Base-by-base conservation (phyloP, 2,888 invertebrate species). In the Metalampra italica region DNA sequence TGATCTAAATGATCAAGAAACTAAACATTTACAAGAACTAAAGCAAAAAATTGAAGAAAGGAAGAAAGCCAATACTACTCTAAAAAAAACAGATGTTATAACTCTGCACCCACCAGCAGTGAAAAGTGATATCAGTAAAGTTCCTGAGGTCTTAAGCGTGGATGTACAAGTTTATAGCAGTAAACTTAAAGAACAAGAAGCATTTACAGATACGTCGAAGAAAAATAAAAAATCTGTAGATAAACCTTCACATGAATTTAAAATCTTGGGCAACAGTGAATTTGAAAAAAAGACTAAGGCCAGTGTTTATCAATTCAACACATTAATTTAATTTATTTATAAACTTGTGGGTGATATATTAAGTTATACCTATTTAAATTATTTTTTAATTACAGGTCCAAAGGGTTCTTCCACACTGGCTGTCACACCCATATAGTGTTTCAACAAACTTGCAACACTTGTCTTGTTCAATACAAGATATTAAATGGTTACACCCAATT, bases 401-500 rank as follows among this genome's bases (percentile, higher is more conserved):
- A 67, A 89, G 96, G 75, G 92, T 96, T 7, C 82, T 98, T 42
- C 98, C 98, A 0, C 90, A 94, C 56, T 98, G 98, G 98, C 78
- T 98, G 34, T 92, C 95, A 1, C 91, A 95, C 71, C 96, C 98
- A 3, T 92, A 92, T 39, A 80, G 94, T 44, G 92, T 98, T 49
- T 92, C 95, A n/a, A 92, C 93, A 12, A 92, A 94, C 71, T 85
- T 96, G 44, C 90, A 92, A 66, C 84, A 91, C 50, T 75, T 91
- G 37, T 78, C 87, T 46, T 82, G 81, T 53, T 82, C 82, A 67
- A 84, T 92, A 41, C 90, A 92, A 11, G 85, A 92, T 36, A 81
- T 93, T 45, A 69, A 84, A 46, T 92, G 91, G 62, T 78, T 98
- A n/a, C 92, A 95, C 62, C 71, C 81, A 29, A 79, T 89, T 51